Base-by-base conservation (phyloP, 2,113 vertebrate species). In the Entelurus aequoreus region DNA sequence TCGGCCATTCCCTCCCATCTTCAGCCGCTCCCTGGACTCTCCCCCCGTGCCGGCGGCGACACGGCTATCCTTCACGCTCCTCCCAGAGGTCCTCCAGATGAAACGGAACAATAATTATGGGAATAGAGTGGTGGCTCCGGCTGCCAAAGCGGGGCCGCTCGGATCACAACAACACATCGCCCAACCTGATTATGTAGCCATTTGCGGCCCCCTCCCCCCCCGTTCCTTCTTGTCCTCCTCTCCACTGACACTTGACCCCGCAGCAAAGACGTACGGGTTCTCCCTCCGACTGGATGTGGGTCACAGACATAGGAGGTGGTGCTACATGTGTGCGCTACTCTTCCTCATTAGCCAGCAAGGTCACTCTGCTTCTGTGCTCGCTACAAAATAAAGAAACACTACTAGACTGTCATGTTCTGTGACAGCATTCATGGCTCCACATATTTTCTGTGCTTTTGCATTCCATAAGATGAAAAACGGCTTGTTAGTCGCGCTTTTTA, bases 171-270 rank as follows among this genome's bases (percentile, higher is more conserved):
- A 89, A 88, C 89, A 89, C 84, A 85, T 82, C 84, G 85, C 84
- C 83, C 84, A 86, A 90, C 82, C 84, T 83, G 86, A 90, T 90
- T 89, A 90, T 87, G 84, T 68, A 82, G 83, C 89, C 86, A 88
- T 90, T 90, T 90, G 88, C 58, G 80, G 86, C 75, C 10, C 82
- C 76, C 73, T 76, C 79, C 86, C 77, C 65, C 83, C 72, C 71
- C 75, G 66, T 8, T 46, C 42, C 42, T 11, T 11, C 10, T 46
- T 11, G 11, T 46, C 42, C 12, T 46, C 42, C 42, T 12, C 10
- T 28, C 42, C 12, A 46, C 42, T 46, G 10, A 9, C 12, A 46
- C 55, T 21, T 16, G 14, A 16, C 14, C 78, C 28, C 28, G 28
- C 28, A 28, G 28, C 28, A 28, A 28, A 28, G 28, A 28, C 28